These are phyloP conservation scores for Stenodema calcarata DNA, from an alignment of 2,888 invertebrate genomes.

Conservation along the genomic window DNA sequence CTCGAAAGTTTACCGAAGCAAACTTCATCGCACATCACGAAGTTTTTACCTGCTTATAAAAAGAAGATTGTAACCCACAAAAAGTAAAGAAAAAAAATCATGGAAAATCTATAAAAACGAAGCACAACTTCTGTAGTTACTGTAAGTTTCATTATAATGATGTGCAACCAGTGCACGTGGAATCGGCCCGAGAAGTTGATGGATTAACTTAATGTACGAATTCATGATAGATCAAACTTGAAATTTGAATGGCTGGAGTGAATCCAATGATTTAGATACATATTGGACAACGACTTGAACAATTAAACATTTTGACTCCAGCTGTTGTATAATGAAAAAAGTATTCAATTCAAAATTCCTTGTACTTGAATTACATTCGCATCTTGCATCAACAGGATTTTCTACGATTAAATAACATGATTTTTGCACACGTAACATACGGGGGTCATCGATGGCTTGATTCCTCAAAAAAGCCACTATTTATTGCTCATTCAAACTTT, in stretches of 20 bases:
- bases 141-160: background rate
- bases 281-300: background rate
- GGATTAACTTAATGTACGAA: too few relatives aligned
- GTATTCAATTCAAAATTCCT: background rate
- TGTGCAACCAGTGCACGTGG: background rate
- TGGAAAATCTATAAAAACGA: background rate
- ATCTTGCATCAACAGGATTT: background rate
- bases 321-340: background rate
- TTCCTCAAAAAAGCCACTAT: background rate
- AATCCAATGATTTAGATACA: too few relatives aligned
- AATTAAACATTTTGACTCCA: background rate
- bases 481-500: background rate
- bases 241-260: too few relatives aligned
- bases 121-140: background rate
- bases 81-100: background rate
- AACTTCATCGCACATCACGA: conserved; percentile 8
- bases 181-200: background rate
- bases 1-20: background rate
- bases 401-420: background rate
- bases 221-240: too few relatives aligned
- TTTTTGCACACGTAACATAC: background rate
- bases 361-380: background rate
- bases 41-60: background rate
- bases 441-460: background rate
- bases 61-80: background rate